These are phyloP conservation scores for Alectura lathami DNA, from an alignment of 2,113 vertebrate genomes.

Conservation along the genomic window DNA sequence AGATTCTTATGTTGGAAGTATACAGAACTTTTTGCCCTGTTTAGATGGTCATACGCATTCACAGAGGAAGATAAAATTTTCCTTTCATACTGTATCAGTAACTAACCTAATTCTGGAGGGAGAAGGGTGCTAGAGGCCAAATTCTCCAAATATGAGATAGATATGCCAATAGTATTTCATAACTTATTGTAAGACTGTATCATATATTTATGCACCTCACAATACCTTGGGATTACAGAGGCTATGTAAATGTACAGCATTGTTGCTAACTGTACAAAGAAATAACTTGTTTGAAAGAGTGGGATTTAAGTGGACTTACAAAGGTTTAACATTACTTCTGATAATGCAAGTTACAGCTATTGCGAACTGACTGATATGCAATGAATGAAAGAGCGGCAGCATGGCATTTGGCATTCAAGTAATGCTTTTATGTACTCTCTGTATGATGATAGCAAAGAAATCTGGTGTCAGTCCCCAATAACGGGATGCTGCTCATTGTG, in stretches of 20 bases:
- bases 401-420: background rate
- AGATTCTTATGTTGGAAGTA: background rate
- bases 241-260: background rate
- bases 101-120: background rate
- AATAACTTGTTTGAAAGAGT: background rate
- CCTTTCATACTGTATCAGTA: background rate
- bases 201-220: background rate
- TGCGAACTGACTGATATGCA: background rate
- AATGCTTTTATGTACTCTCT: background rate
- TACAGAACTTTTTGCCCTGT: background rate
- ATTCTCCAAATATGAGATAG: background rate
- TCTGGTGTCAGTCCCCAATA: background rate
- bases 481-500: background rate
- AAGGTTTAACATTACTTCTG: background rate
- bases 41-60: rapidly evolving
- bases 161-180: background rate
- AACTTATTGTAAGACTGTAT: background rate
- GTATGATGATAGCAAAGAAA: background rate
- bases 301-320: background rate
- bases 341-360: background rate
- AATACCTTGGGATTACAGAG: background rate
- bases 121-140: background rate
- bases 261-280: background rate
- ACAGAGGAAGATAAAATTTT: background rate
- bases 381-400: background rate